Evolutionary conservation across 2,113 vertebrate genomes (phyloP), one percentile per base, ranked within the genome.

Genomic region (Dolichallabes microphthalmus): DNA sequence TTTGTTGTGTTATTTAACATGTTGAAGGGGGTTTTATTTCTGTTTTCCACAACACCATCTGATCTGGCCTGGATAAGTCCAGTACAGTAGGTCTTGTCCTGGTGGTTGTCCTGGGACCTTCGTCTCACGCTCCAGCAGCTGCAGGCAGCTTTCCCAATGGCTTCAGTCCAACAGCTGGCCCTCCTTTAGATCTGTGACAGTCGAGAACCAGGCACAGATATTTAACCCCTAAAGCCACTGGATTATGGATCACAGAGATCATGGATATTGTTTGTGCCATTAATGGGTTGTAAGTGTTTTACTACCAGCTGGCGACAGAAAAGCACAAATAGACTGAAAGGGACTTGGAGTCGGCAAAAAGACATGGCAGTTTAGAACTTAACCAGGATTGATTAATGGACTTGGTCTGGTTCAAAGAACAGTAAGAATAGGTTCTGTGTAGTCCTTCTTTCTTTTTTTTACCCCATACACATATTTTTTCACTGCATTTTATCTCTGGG

Each of bases 111-210:
- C 80, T 20, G n/a, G 60, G 64, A 19, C 74, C n/a, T 8, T 32
- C 32, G 3, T n/a, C 11, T 20, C 15, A 4, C 35, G 15, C 77
- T 32, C 53, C 12, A 75, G 50, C 80, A 73, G 87, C 61, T 86
- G 60, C 30, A 22, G 35, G 22, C 58, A 12, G 81, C 60, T 60
- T 79, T 69, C 25, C 45, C 32, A 10, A 58, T 83, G 87, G 76
- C 76, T 84, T 75, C 12, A 74, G 14, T 12, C 2, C 85, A 79
- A 82, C 83, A 90, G 88, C 81, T 64, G 76, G 53, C 63, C 77
- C 82, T 82, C 68, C 52, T n/a, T 87, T 85, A 79, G 73, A 82
- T 53, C 17, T n/a, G 82, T 39, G 32, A 84, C 50, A 50, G 19
- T 30, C 35, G 12, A 76, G 53, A 80, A 68, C 25, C 45, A 10